Conservation (phyloP, 2,113 vertebrate genomes). For the Bostrychus sinensis region DNA sequence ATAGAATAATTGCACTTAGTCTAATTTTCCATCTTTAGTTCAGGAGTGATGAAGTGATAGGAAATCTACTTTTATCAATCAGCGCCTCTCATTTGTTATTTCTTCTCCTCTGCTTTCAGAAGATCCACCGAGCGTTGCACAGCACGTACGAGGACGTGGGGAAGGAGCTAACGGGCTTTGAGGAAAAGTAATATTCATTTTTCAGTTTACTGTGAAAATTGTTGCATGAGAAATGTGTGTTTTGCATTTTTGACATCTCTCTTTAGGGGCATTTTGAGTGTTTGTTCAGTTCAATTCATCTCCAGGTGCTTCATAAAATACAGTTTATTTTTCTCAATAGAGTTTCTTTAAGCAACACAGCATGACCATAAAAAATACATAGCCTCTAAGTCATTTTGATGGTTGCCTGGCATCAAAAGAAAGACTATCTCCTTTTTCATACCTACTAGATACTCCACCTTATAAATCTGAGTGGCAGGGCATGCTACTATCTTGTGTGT, state of each 20-base stretch:
- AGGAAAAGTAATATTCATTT: constrained; percentile 61
- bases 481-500: too few species aligned
- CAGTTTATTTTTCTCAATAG: background rate
- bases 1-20: constrained; percentile 28
- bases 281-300: background rate
- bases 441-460: too few species aligned
- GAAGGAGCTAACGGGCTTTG: constrained; percentile 67
- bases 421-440: too few species aligned
- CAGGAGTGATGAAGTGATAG: constrained; percentile 15
- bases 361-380: too few species aligned
- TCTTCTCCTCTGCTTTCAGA: constrained; percentile 71
- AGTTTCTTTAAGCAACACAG: background rate
- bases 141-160: constrained; percentile 73
- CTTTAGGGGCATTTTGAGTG: background rate
- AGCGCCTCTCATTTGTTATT: background rate
- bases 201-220: background rate
- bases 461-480: too few species aligned
- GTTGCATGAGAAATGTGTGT: too few species aligned
- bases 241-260: background rate
- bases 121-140: constrained; percentile 92
- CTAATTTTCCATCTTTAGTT: constrained; percentile 23
- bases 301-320: background rate
- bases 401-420: too few species aligned
- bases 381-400: too few species aligned
- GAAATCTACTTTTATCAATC: constrained; percentile 6